Percentiles rank a stretch among this genome's conserved stretches.
Evolutionary conservation across 2,113 vertebrate genomes (phyloP).

Genomic region (Scortum barcoo): DNA sequence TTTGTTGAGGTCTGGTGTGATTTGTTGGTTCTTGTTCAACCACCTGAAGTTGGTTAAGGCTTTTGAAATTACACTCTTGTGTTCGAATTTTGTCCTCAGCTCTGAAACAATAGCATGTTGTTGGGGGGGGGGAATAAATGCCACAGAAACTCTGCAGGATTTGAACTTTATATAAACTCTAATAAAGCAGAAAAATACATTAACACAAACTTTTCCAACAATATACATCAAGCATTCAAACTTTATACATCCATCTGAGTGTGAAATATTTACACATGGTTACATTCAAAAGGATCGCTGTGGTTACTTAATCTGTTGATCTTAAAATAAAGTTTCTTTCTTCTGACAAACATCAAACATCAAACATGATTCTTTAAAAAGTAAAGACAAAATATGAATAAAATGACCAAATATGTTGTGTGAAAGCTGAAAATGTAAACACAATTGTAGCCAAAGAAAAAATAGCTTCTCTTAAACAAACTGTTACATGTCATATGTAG

Average conservation of each 20-base stretch:
- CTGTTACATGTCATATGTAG: conserved; percentile 18
- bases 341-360: background rate
- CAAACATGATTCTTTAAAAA: background rate
- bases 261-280: conserved; percentile 69
- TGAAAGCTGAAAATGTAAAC: conserved; percentile 45
- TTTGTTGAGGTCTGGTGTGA: background rate
- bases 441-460: conserved; percentile 18
- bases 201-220: conserved; percentile 45
- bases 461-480: conserved; percentile 25
- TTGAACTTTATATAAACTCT: conserved; percentile 48
- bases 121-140: background rate
- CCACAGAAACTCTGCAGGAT: background rate
- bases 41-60: background rate
- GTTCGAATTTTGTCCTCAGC: background rate
- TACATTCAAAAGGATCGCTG: conserved; percentile 52
- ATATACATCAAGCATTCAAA: conserved; percentile 61
- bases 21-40: background rate
- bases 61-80: background rate
- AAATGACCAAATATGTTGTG: background rate
- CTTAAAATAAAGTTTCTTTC: background rate
- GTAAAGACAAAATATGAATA: background rate
- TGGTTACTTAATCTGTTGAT: conserved; percentile 10
- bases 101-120: no score
- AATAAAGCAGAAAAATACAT: conserved; percentile 55
- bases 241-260: conserved; percentile 59